These are phyloP conservation scores for Alitta virens DNA, from an alignment of 2,888 invertebrate species.

Conservation along the genomic window DNA sequence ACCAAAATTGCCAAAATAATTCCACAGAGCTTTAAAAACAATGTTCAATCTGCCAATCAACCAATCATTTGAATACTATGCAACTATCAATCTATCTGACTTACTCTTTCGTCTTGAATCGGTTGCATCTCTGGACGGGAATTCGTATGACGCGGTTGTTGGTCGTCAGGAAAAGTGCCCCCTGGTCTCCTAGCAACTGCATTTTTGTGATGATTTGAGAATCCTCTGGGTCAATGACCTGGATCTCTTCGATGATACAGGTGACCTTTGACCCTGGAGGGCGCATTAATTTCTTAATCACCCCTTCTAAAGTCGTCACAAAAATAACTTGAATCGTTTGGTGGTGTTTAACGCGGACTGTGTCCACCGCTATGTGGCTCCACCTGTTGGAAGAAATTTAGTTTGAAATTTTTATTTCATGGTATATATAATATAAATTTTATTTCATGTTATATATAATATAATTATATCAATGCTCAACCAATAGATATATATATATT, in stretches of 20 bases:
- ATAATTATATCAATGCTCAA: no score
- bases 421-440: no score
- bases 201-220: constrained; percentile 66
- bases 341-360: constrained; percentile 71
- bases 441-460: no score
- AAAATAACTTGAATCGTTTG: constrained; percentile 73
- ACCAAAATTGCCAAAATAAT: no score
- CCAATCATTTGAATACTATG: no score
- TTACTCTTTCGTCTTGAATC: constrained; percentile 65
- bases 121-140: constrained; percentile 74
- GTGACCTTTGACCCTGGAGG: constrained; percentile 65
- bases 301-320: constrained; percentile 73
- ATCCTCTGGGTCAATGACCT: constrained; percentile 59
- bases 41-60: no score
- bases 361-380: constrained; percentile 72
- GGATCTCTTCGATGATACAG: constrained; percentile 84
- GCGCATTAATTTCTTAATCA: constrained; percentile 78
- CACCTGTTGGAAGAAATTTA: no score
- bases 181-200: constrained; percentile 70
- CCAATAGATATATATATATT: no score
- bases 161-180: constrained; percentile 76
- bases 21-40: no score
- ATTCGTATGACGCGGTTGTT: constrained; percentile 70
- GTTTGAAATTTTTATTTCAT: no score
- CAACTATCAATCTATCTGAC: constrained; percentile 25